A percentile compares a stretch with the other conserved stretches of the same genome.
phyloP scores from a whole-genome alignment of 64 coral and sea anemone species.

The Porites australiensis region DNA sequence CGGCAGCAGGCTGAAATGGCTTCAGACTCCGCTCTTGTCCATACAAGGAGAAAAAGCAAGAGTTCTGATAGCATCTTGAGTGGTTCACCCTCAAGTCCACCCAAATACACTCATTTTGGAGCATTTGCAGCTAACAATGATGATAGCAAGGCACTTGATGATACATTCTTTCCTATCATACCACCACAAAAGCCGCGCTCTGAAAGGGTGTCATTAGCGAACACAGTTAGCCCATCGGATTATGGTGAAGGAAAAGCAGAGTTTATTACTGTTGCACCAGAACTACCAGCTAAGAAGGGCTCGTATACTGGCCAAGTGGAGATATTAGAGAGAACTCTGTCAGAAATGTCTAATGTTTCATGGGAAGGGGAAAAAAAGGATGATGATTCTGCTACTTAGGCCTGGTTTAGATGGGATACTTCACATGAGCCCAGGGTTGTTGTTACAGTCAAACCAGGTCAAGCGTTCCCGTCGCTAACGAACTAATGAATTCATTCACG shows the following conservation, averaged over 20 bases:
- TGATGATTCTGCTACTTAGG: not conserved
- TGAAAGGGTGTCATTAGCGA: slow-evolving; percentile 52
- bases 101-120: slow-evolving; percentile 38
- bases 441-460: no score
- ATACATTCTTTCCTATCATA: slow-evolving; percentile 29
- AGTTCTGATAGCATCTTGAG: slow-evolving; percentile 72
- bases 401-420: no score
- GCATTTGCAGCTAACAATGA: slow-evolving; percentile 14
- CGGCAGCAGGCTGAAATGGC: slow-evolving; percentile 22
- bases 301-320: not conserved
- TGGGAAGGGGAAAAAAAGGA: not conserved
- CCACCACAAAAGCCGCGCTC: slow-evolving; percentile 30
- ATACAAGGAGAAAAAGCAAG: slow-evolving; percentile 65
- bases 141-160: not conserved
- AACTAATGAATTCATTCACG: no score
- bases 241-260: slow-evolving; percentile 16
- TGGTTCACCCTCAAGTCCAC: slow-evolving; percentile 22
- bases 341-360: slow-evolving; percentile 16
- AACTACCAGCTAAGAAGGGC: slow-evolving; percentile 20
- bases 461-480: no score
- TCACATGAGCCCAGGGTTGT: no score
- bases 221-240: slow-evolving; percentile 28
- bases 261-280: not conserved
- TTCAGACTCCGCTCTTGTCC: slow-evolving; percentile 1
- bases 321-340: slow-evolving; percentile 30